Conservation (phyloP, 1,140 invertebrate species). For the Calephelis nemesis region DNA sequence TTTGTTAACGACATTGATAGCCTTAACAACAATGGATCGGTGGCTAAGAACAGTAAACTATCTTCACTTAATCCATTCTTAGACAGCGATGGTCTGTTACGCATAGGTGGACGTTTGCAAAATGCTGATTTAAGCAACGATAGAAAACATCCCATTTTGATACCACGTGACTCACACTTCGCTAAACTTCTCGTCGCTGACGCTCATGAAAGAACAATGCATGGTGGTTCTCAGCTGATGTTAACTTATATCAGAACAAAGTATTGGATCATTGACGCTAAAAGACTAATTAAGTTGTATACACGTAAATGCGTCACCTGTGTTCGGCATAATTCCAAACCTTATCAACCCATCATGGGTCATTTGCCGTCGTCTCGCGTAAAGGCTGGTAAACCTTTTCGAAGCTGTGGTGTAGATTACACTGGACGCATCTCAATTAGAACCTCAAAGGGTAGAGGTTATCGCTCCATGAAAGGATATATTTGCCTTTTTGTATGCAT, state of each 20-base stretch:
- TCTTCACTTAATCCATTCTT: background rate
- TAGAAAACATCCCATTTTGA: background rate
- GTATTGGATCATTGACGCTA: slow-evolving; percentile 5
- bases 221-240: background rate
- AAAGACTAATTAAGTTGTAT: background rate
- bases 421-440: background rate
- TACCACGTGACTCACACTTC: background rate
- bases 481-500: slow-evolving; percentile 17
- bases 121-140: background rate
- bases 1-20: background rate
- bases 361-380: background rate
- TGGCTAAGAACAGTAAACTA: background rate
- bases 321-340: background rate
- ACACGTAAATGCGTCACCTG: background rate
- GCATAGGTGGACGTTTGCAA: background rate
- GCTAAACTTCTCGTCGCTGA: background rate
- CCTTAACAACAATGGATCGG: background rate
- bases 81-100: too few relatives aligned
- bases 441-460: too few relatives aligned
- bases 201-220: background rate
- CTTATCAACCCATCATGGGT: slow-evolving; percentile 2
- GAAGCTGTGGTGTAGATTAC: background rate
- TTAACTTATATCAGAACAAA: background rate
- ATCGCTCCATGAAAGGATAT: slow-evolving; percentile 1
- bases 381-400: background rate